Evolutionary conservation across 2,797 vertebrate genomes (phyloP).

Genomic region (Pipistrellus nathusii): DNA sequence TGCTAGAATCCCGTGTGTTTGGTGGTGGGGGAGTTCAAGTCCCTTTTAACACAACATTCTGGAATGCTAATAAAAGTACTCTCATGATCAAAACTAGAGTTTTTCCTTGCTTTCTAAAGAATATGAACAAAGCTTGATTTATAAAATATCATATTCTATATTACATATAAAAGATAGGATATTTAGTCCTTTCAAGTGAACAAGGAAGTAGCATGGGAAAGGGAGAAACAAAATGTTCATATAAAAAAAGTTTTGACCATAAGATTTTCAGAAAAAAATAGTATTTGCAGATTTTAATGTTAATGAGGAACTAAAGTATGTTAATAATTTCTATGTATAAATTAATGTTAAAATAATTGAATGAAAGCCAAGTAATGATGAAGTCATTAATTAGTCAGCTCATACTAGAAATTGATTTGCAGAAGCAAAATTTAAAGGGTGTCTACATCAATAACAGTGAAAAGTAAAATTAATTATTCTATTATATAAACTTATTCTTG

Average conservation of each 20-base stretch:
- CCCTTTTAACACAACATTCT: neutral
- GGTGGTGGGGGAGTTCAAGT: fast-evolving
- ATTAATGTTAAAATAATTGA: conserved; percentile 40
- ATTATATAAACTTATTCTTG: conserved; percentile 53
- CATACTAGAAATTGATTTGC: neutral
- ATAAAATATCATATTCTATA: neutral
- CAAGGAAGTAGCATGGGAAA: neutral
- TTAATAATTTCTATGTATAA: neutral
- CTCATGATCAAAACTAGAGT: neutral
- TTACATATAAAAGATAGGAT: neutral
- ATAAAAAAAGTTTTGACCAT: neutral
- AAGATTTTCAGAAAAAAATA: conserved; percentile 42
- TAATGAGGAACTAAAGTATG: neutral
- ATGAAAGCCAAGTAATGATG: conserved; percentile 48
- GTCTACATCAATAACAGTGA: conserved; percentile 32
- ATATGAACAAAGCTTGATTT: neutral
- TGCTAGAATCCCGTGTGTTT: neutral
- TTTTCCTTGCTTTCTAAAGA: neutral
- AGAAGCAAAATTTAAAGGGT: conserved; percentile 56
- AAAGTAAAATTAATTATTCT: conserved; percentile 62
- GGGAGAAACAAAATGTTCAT: neutral
- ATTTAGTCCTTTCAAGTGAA: neutral
- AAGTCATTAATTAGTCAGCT: conserved; percentile 52
- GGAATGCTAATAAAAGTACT: conserved; percentile 23
- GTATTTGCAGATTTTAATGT: conserved; percentile 35